Evolutionary conservation across 1,140 invertebrate genomes (phyloP).

Genomic region (Ostrea denselamellosa): DNA sequence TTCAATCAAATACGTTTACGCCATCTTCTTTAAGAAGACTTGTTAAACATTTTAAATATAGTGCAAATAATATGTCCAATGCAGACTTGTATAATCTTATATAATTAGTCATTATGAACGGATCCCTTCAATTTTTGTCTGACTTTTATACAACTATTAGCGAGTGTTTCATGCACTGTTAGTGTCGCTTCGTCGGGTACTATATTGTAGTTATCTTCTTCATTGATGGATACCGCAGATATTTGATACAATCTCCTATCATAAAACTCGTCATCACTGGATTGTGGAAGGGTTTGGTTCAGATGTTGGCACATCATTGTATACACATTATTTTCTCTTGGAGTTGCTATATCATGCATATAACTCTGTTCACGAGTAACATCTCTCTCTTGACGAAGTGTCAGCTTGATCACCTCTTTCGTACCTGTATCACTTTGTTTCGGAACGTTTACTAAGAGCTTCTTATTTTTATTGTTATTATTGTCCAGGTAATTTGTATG

Average conservation of each 20-base stretch:
- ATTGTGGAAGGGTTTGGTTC: neutral
- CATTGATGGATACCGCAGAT: conserved; percentile 49
- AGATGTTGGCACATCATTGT: conserved; percentile 23
- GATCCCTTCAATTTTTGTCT: conserved; percentile 57
- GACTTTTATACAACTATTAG: conserved; percentile 59
- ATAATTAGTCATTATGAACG: conserved; percentile 45
- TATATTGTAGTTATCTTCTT: conserved; percentile 11
- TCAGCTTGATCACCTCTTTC: conserved; percentile 56
- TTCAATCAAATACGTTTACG: neutral
- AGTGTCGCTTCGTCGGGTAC: neutral
- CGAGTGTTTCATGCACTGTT: conserved; percentile 35
- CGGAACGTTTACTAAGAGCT: conserved; percentile 58
- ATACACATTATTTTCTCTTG: neutral
- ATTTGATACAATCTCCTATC: conserved; percentile 45
- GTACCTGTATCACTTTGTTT: conserved; percentile 52
- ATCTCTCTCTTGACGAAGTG: conserved; percentile 61
- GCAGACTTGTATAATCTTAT: neutral
- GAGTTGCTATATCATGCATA: conserved; percentile 59
- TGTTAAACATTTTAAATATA: neutral
- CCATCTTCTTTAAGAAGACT: neutral
- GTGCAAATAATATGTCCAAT: neutral
- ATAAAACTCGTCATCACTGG: neutral
- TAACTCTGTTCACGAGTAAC: conserved; percentile 58
- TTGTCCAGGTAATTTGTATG: neutral
- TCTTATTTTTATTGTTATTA: conserved; percentile 43